Evolutionary conservation across 2,888 invertebrate genomes (phyloP), one percentile per base, ranked within the genome.

Genomic region (Ormyrus nitidulus): DNA sequence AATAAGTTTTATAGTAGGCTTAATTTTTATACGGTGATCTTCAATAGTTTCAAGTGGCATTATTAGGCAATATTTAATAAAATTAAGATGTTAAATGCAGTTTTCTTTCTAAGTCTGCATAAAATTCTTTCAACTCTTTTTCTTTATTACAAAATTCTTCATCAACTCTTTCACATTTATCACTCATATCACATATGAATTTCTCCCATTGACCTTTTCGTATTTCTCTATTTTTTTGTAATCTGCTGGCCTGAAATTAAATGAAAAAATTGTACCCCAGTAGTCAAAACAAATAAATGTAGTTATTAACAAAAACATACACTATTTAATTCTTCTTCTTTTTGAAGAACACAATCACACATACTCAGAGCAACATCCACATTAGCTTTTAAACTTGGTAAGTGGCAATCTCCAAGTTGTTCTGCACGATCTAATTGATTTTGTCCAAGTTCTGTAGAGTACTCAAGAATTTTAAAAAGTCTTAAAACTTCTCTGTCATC

Each of bases 401-500:
- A 89, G 84, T 93, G 93, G 78, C 91, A 91, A 87, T 93, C 93
- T 59, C 93, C 93, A 79, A 93, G 91, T 82, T 93, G 92, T 81
- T 93, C 92, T n/a, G 95, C 93, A 84, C 93, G 93, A 56, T 94
- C 94, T 6, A 95, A 92, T 88, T 96, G 94, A 77, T 93, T 94
- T 86, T 96, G 95, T 87, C 94, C 95, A 44, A 97, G 92, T 84
- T 96, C 96, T 1, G 95, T 95, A 10, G 95, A 92, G 85, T 94
- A 94, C 90, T 96, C 96, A 58, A 96, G 92, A 73, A 95, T 93
- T 84, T 93, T 93, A 90, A 97, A 96, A 77, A 97, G 92, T 84
- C 94, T 93, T 87, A 95, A 95, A 3, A 96, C 94, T 91, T 97
- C 97, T 84, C 94, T 92, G 85, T 97, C 96, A 70, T 93, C 93